Evolutionary conservation across 2,797 vertebrate species (phyloP).

Genomic region (Hybognathus amarus): DNA sequence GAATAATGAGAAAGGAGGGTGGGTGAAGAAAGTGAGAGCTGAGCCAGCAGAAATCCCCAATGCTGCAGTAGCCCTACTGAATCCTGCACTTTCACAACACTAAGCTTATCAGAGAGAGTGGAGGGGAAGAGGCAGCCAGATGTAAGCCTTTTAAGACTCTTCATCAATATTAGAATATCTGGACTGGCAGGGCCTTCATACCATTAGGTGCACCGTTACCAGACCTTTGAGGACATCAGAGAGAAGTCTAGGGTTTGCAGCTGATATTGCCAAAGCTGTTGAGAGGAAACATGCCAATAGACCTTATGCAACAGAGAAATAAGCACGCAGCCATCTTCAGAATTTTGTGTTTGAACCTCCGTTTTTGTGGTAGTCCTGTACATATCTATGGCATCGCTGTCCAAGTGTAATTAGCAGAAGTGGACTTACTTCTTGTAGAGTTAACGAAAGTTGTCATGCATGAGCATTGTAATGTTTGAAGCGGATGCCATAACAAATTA

Average conservation of each 20-base stretch:
- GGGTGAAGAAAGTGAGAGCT: constrained; percentile 47
- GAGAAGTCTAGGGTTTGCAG: constrained; percentile 15
- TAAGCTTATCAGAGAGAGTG: constrained; percentile 56
- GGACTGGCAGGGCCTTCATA: constrained; percentile 50
- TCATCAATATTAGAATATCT: constrained; percentile 65
- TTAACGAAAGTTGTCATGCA: not conserved
- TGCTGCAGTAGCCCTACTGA: constrained; percentile 51
- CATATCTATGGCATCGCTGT: not conserved
- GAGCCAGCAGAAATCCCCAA: constrained; percentile 57
- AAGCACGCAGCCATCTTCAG: not conserved
- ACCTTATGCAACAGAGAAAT: not conserved
- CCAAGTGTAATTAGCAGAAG: not conserved
- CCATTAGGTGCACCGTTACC: constrained; percentile 30
- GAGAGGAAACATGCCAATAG: not conserved
- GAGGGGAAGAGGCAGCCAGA: constrained; percentile 48
- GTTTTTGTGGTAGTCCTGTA: not conserved
- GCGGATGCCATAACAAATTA: not conserved
- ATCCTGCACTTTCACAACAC: constrained; percentile 57
- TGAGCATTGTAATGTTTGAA: not conserved
- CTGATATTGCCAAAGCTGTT: not conserved
- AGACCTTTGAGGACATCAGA: constrained; percentile 42
- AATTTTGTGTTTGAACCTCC: not conserved
- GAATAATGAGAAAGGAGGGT: constrained; percentile 57
- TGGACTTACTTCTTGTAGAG: not conserved
- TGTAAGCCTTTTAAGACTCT: constrained; percentile 63